Conservation (phyloP, 2,113 vertebrate species). For the Anser brachyrhynchus region DNA sequence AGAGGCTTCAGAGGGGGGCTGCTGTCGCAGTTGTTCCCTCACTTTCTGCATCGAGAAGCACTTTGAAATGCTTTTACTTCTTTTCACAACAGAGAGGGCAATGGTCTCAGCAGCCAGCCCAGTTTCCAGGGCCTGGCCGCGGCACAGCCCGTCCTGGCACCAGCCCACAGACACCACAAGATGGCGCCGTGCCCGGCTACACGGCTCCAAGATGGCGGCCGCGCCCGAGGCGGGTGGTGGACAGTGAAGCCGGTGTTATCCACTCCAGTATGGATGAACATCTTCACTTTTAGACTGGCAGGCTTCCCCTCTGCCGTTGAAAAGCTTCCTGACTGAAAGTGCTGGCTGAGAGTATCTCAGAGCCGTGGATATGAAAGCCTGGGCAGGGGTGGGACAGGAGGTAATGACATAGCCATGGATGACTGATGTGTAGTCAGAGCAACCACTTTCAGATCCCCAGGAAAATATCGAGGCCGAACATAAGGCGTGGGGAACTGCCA, state of each 20-base stretch:
- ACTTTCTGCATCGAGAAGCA: background rate
- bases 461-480: accelerated
- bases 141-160: background rate
- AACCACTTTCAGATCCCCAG: background rate
- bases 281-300: background rate
- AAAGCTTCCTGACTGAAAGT: background rate
- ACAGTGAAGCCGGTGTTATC: accelerated
- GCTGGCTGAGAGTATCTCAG: background rate
- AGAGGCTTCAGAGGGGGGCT: accelerated
- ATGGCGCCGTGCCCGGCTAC: background rate
- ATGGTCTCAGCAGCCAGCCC: accelerated
- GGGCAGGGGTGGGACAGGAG: background rate
- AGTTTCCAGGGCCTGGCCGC: accelerated
- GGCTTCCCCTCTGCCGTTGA: background rate
- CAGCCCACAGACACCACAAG: background rate
- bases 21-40: background rate
- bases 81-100: accelerated
- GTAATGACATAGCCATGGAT: accelerated
- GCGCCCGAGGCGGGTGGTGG: accelerated
- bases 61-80: background rate
- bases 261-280: accelerated
- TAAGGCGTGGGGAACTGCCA: too few relatives aligned
- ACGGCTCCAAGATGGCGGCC: background rate
- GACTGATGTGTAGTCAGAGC: background rate
- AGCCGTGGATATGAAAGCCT: background rate